phyloP scores from a whole-genome alignment of 2,888 invertebrate species.

The Dryobota labecula region DNA sequence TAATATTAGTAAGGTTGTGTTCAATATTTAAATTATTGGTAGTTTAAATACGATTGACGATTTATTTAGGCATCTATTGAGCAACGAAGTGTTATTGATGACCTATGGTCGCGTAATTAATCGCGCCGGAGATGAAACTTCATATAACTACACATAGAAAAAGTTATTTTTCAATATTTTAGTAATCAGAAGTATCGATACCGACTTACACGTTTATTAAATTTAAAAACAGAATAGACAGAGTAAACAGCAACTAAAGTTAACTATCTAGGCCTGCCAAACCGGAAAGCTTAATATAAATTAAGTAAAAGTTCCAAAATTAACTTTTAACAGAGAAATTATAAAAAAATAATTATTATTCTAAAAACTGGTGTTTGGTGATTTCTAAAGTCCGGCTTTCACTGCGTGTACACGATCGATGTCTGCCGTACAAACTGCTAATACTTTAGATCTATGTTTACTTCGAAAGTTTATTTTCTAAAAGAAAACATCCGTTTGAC shows the following conservation, averaged over 20 bases:
- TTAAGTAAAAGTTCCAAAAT: constrained; percentile 51
- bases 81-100: constrained; percentile 36
- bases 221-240: not conserved
- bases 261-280: constrained; percentile 1
- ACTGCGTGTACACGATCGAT: constrained; percentile 56
- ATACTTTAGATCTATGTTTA: constrained; percentile 51
- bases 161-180: not conserved
- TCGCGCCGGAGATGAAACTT: not conserved
- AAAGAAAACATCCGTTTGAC: constrained; percentile 40
- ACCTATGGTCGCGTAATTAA: not conserved
- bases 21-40: constrained; percentile 43
- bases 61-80: constrained; percentile 40
- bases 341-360: constrained; percentile 56
- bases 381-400: constrained; percentile 65
- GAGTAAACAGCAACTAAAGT: not conserved
- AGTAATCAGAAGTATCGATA: not conserved
- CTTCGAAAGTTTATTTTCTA: constrained; percentile 58
- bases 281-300: constrained; percentile 21
- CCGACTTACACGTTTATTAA: not conserved
- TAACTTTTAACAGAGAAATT: constrained; percentile 38
- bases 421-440: constrained; percentile 46
- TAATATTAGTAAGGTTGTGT: constrained; percentile 32
- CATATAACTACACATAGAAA: constrained; percentile 1
- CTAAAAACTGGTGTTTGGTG: constrained; percentile 58
- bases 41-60: constrained; percentile 35